Base-by-base conservation (phyloP, 2,797 vertebrate species). In the Sebastes taczanowskii region DNA sequence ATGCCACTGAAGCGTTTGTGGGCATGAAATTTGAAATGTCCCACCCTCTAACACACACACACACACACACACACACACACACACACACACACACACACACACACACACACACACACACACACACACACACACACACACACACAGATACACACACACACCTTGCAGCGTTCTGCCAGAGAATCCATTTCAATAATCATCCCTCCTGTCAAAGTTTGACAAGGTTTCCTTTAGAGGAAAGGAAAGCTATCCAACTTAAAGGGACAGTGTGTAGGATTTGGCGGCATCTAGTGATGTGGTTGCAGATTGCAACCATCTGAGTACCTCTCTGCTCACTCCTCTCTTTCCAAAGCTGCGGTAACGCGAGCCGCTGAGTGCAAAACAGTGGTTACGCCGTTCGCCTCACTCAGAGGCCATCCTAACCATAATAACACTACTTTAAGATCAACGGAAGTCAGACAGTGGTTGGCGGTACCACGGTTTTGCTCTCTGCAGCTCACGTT, bases 121-220 rank as follows among this genome's bases (percentile, higher is more conserved):
- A 23, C 23, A 23, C 23, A 25, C 38, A 82, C 35, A 76, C 49
- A 23, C 23, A 23, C 23, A 23, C 23, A 23, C 23, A 23, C 23
- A 23, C 23, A 23, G 2, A 23, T 2, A 69, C 27, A 71, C 42
- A 35, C 23, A 25, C 38, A 82, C 35, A 76, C 49, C 7, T 65
- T 72, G 6, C 64, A 72, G 68, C 46, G 35, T 71, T 60, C 46
- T 49, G 56, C 68, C 53, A 74, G 55, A 65, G 38, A 79, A 66
- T 62, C 78, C 53, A 84, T 93, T 92, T 91, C 82, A 91, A 74
- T 89, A 89, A 91, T 78, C 82, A 90, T 91, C 52, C 30, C 56
- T 77, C 10, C 60, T 86, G 77, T 84, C 74, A 84, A 87, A 86
- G 77, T 92, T 77, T 69, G 85, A 49, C 46, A 87, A 83, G 78